These are phyloP conservation scores for Silvanus unidentatus DNA, from an alignment of 2,888 invertebrate species.

Conservation along the genomic window DNA sequence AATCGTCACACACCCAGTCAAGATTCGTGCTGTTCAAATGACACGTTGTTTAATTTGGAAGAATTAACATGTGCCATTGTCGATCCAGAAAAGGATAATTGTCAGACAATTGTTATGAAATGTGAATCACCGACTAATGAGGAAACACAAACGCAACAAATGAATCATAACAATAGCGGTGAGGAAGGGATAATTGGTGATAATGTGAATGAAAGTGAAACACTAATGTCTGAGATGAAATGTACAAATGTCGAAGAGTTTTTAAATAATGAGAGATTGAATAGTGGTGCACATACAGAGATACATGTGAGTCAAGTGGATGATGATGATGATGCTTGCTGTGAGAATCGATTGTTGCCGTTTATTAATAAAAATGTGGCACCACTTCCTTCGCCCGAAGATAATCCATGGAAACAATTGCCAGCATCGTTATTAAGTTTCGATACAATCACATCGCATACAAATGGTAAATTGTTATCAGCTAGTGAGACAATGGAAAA, in stretches of 20 bases:
- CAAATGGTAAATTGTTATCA: constrained; percentile 13
- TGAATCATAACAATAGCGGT: constrained; percentile 8
- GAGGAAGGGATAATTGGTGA: neutral
- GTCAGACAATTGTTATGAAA: neutral
- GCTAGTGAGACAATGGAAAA: constrained; percentile 13
- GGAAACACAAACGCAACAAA: constrained; percentile 11
- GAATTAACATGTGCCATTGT: constrained; percentile 41
- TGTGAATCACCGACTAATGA: constrained; percentile 7
- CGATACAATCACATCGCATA: constrained; percentile 20
- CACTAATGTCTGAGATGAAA: neutral
- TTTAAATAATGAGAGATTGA: constrained; percentile 9
- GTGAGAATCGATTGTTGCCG: too few relatives aligned
- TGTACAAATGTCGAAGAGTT: constrained; percentile 7
- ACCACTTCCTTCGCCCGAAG: constrained; percentile 45
- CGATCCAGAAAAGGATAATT: constrained; percentile 23
- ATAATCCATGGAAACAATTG: constrained; percentile 43
- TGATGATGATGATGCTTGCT: too few relatives aligned
- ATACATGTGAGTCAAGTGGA: neutral
- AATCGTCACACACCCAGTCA: constrained; percentile 52
- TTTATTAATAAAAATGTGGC: constrained; percentile 25
- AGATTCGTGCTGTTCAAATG: constrained; percentile 61
- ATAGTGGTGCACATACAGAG: neutral
- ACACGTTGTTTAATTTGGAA: constrained; percentile 59
- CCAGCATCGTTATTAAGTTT: constrained; percentile 31
- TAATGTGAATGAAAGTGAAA: constrained; percentile 1